These are phyloP conservation scores for Microtus oregoni DNA, from an alignment of 2,113 vertebrate genomes.

Conservation along the genomic window DNA sequence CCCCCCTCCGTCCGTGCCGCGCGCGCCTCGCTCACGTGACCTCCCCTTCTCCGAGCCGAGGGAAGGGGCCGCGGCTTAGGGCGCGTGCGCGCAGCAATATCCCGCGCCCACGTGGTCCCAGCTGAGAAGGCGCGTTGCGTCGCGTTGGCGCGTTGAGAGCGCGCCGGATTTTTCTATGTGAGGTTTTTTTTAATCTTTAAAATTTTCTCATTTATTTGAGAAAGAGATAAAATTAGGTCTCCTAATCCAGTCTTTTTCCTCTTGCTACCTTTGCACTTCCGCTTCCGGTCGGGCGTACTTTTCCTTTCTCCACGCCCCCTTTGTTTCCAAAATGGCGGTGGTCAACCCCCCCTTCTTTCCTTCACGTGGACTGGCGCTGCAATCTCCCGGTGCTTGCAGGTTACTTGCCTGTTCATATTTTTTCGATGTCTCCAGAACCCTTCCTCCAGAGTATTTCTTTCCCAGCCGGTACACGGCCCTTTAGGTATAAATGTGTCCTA, in stretches of 20 bases:
- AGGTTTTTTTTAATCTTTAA: background rate
- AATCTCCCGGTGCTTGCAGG: rapidly evolving
- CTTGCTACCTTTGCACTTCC: slow-evolving; percentile 48
- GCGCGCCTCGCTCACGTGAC: slow-evolving; percentile 70
- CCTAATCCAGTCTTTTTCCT: background rate
- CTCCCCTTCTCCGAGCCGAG: background rate
- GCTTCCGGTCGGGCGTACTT: slow-evolving; percentile 55
- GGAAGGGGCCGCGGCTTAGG: background rate
- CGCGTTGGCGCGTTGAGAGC: background rate
- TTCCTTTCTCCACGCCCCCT: slow-evolving; percentile 74
- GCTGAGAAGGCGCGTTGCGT: background rate
- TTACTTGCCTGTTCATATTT: too few relatives aligned
- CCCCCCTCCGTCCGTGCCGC: background rate
- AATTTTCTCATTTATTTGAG: background rate
- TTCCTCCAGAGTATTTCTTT: rapidly evolving
- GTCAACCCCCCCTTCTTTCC: rapidly evolving
- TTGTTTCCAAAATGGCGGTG: slow-evolving; percentile 76
- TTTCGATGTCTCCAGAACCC: rapidly evolving
- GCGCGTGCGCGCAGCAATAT: background rate
- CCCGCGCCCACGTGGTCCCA: background rate
- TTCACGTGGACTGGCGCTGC: slow-evolving; percentile 57
- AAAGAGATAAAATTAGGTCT: too few relatives aligned
- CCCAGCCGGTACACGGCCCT: background rate
- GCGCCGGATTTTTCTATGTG: rapidly evolving
- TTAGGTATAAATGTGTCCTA: background rate